phyloP scores from a whole-genome alignment of 2,888 invertebrate species.

The Habrosyne pyritoides region DNA sequence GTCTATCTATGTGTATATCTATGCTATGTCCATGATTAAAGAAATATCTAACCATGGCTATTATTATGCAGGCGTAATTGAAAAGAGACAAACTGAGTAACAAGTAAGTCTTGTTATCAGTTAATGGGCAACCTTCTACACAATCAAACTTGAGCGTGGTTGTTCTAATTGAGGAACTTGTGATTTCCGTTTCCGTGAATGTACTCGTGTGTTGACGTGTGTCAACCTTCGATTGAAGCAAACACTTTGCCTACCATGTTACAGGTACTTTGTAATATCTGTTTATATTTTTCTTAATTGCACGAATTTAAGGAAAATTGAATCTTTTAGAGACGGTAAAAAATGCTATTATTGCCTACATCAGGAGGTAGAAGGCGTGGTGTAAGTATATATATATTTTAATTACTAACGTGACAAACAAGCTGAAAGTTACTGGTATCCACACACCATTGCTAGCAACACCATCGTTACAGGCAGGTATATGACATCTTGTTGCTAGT shows the following conservation, averaged over 20 bases:
- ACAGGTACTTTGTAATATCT: neutral
- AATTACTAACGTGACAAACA: no score
- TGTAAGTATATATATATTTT: no score
- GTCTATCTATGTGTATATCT: neutral
- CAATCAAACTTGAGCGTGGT: neutral
- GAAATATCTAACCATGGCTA: no score
- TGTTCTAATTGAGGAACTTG: conserved; percentile 6
- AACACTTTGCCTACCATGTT: neutral
- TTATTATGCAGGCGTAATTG: neutral
- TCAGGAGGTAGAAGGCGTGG: no score
- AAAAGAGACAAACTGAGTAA: neutral
- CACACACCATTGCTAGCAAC: no score
- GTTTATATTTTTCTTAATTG: no score
- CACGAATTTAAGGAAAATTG: no score
- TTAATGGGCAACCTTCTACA: conserved; percentile 2
- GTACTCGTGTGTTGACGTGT: neutral
- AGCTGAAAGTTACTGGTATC: no score
- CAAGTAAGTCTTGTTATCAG: neutral
- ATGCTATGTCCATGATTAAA: neutral
- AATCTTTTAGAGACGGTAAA: no score
- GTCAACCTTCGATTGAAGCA: conserved; percentile 3
- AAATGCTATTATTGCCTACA: no score
- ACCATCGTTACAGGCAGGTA: no score
- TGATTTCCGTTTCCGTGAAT: conserved; percentile 4
- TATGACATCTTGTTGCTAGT: no score